Evolutionary conservation across 2,797 vertebrate genomes (phyloP), one percentile per base, ranked within the genome.

Genomic region (Phoebastria nigripes): DNA sequence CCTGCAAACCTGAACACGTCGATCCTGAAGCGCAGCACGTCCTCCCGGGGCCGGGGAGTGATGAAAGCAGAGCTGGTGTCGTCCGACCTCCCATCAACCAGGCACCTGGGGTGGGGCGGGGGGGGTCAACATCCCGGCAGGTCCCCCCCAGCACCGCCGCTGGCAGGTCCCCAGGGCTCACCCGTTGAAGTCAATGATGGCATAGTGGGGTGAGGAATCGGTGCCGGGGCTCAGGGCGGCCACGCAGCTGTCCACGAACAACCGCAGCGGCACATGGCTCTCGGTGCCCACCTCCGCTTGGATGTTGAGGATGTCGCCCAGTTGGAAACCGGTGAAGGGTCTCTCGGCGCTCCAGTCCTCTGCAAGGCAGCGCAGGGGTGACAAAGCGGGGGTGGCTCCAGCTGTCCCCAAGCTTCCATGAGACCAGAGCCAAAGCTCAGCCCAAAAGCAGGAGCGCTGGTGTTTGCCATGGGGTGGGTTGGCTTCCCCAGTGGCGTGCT

Each of bases 51-150:
- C 6, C 96, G 94, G 8, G 95, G 96, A 3, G 93, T 51, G 35
- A 97, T 56, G 42, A 97, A 97, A 29, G 96, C 62, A 15, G 96
- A 97, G 81, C 77, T 94, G 63, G 95, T 91, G 54, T 95, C 95
- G 0, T 95, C 97, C 0, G 26, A 65, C 37, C 94, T 92, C n/a
- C 97, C 96, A 15, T 97, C 96, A 37, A 97, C 89, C 61, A 97
- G 86, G 83, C 96, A 97, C 26, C 96, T 87, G 46, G 20, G 31
- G 22, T 4, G 18, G 66, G 54, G 51, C 0, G 1, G 28, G 1
- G 7, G 11, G 18, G 11, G 17, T 58, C 42, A 76, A 47, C 62
- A 35, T 20, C 55, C 33, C 0, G 0, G 8, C 1, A 1, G 7
- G 4, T 6, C 1, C 6, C 26, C 24, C 9, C 3, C 13, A 9